phyloP scores from a whole-genome alignment of 2,797 vertebrate species.

The Peromyscus aztecus region DNA sequence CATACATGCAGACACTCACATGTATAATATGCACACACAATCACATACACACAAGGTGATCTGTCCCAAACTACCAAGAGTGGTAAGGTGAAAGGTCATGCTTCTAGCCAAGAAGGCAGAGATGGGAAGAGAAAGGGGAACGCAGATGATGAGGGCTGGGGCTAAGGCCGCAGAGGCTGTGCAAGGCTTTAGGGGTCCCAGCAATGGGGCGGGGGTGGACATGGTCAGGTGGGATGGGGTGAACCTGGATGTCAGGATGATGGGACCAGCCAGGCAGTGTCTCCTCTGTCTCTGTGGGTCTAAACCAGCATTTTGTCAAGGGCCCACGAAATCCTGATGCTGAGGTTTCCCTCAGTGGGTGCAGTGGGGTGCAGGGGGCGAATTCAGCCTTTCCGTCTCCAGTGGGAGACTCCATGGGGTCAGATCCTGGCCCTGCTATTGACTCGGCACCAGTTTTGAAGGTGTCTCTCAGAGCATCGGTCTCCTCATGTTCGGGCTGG shows the following conservation, averaged over 20 bases:
- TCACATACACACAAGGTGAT: background rate
- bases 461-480: background rate
- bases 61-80: background rate
- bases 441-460: fast-evolving
- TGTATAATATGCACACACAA: background rate
- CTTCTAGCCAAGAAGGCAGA: background rate
- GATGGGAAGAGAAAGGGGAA: background rate
- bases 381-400: background rate
- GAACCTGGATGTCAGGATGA: background rate
- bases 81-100: background rate
- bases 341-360: background rate
- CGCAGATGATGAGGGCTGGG: too few species aligned
- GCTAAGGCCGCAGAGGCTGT: fast-evolving
- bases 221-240: background rate
- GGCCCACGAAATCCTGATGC: background rate
- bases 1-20: background rate
- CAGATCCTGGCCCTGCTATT: background rate
- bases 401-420: background rate
- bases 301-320: background rate
- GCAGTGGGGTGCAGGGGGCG: background rate
- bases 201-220: background rate
- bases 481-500: background rate
- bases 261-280: background rate
- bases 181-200: background rate
- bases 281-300: background rate